Evolutionary conservation across 2,797 vertebrate species (phyloP).

Genomic region (Gymnopithys bicolor): DNA sequence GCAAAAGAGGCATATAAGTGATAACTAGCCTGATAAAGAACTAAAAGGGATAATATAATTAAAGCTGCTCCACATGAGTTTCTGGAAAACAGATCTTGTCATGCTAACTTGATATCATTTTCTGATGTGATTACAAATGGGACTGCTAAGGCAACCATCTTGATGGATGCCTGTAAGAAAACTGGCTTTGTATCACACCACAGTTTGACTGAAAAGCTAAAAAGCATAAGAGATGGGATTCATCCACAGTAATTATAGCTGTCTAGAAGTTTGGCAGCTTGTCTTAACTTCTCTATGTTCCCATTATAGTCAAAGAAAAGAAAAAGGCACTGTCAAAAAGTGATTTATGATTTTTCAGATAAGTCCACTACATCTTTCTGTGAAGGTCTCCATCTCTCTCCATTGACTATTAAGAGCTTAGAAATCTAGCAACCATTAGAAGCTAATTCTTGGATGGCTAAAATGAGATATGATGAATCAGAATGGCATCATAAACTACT

Average conservation of each 20-base stretch:
- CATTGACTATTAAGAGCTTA: not conserved
- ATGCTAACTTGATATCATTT: constrained; percentile 49
- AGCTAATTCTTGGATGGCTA: not conserved
- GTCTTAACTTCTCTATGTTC: not conserved
- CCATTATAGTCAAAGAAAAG: not conserved
- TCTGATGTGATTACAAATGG: constrained; percentile 64
- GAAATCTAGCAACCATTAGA: not conserved
- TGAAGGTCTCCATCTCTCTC: not conserved
- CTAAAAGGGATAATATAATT: constrained; percentile 51
- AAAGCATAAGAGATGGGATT: constrained; percentile 2
- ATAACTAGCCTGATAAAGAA: constrained; percentile 60
- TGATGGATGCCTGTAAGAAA: constrained; percentile 24
- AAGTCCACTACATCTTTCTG: not conserved
- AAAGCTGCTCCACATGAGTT: constrained; percentile 22
- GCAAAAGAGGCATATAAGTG: constrained; percentile 8
- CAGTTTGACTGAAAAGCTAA: constrained; percentile 21
- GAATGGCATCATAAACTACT: not conserved
- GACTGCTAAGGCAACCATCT: constrained; percentile 22
- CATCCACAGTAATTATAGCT: not conserved
- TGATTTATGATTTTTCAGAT: not conserved
- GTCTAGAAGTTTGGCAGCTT: constrained; percentile 24
- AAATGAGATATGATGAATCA: not conserved
- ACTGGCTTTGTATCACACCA: not conserved
- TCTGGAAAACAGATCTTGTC: constrained; percentile 63
- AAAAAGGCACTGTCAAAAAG: not conserved